phyloP scores from a whole-genome alignment of 1,140 invertebrate species.

The Lasioglossum baleicum region DNA sequence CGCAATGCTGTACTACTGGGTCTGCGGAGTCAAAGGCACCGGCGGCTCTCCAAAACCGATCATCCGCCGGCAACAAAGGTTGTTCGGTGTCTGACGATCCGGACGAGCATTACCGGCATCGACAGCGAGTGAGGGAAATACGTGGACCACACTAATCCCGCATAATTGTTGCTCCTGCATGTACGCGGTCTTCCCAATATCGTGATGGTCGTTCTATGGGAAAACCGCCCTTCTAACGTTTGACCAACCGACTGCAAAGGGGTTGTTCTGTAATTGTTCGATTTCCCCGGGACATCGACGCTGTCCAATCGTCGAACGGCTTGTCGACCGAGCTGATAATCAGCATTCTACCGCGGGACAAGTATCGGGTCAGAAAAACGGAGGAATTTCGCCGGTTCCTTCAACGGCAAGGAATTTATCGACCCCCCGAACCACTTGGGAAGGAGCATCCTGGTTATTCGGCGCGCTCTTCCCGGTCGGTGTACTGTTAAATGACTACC shows the following conservation, averaged over 20 bases:
- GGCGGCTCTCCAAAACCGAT: slow-evolving; percentile 14
- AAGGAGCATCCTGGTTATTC: neutral
- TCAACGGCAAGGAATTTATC: neutral
- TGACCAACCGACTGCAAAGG: neutral
- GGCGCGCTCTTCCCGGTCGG: no score
- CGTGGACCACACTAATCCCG: slow-evolving; percentile 24
- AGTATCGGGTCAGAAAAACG: neutral
- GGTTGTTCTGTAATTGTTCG: neutral
- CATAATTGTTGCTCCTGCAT: slow-evolving; percentile 15
- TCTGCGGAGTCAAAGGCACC: neutral
- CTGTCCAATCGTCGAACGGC: neutral
- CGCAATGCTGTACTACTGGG: slow-evolving; percentile 10
- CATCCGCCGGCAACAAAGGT: slow-evolving; percentile 31
- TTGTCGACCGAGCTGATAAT: neutral
- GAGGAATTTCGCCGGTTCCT: neutral
- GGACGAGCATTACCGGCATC: slow-evolving; percentile 15
- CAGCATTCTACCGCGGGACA: neutral
- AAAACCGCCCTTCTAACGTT: slow-evolving; percentile 1
- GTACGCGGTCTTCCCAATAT: neutral
- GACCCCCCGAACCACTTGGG: neutral
- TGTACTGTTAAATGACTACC: neutral
- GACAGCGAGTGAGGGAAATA: slow-evolving; percentile 31
- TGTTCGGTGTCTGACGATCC: neutral
- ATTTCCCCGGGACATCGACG: neutral
- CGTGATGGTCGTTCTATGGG: neutral